Percentiles rank a stretch among this genome's conserved stretches.
These are phyloP conservation scores for Onychostoma macrolepis DNA, from an alignment of 2,113 vertebrate genomes.

Conservation along the genomic window DNA sequence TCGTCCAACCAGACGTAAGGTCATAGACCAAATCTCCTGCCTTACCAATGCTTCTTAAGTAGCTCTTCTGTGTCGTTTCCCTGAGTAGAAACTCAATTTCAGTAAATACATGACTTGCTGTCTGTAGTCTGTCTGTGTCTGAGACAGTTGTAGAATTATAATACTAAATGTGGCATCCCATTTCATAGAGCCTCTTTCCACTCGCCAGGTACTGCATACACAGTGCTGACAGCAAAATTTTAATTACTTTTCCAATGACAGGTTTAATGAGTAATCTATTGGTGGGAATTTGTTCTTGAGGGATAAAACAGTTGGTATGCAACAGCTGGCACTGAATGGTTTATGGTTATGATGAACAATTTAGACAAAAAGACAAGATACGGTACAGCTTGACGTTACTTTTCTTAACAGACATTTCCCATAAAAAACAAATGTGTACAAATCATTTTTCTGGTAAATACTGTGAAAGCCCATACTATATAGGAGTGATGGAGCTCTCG, in stretches of 20 bases:
- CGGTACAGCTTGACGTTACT: not conserved
- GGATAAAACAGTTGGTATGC: constrained; percentile 40
- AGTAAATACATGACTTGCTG: not conserved
- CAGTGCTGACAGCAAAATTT: constrained; percentile 52
- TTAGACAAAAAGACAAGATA: constrained; percentile 24
- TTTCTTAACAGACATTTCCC: not conserved
- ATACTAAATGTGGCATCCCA: constrained; percentile 38
- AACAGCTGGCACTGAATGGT: constrained; percentile 19
- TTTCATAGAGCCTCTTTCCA: constrained; percentile 41
- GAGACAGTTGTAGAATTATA: constrained; percentile 8
- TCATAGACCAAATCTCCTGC: not conserved
- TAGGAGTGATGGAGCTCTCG: not conserved
- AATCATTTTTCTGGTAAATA: not conserved
- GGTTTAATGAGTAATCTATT: constrained; percentile 63
- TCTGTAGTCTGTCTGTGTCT: not conserved
- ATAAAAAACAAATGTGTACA: not conserved
- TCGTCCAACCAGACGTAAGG: not conserved
- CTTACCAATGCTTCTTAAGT: not conserved
- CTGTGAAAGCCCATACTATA: not conserved
- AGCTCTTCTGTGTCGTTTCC: not conserved
- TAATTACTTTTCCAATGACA: constrained; percentile 64
- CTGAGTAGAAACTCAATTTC: not conserved
- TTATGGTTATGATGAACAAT: constrained; percentile 53
- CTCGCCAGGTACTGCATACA: constrained; percentile 48
- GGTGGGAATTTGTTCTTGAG: constrained; percentile 15